A percentile compares a stretch with the other conserved stretches of the same genome.
Conservation (phyloP, 2,797 vertebrate species). For the Acanthis flammea region DNA sequence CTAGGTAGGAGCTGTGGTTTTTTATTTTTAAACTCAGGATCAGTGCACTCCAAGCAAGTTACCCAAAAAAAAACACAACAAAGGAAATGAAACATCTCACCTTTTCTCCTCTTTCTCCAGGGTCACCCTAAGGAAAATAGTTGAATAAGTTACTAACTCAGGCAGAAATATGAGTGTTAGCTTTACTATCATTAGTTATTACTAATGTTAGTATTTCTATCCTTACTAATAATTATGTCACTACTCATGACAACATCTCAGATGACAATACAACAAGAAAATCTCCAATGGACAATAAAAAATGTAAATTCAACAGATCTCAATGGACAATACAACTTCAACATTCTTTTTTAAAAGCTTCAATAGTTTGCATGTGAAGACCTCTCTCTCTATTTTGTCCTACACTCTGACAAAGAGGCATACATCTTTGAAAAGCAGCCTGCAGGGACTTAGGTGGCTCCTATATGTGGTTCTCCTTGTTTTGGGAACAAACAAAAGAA, state of each 20-base stretch:
- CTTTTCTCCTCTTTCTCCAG: slow-evolving; percentile 94
- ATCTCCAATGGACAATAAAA: not conserved
- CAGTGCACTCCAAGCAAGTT: not conserved
- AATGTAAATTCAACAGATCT: not conserved
- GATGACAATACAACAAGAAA: not conserved
- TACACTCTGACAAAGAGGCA: not conserved
- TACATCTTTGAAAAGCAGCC: not conserved
- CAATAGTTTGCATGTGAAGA: not conserved
- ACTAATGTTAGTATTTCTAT: not conserved
- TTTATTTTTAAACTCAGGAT: not conserved
- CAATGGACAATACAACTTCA: not conserved
- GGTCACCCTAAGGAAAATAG: slow-evolving; percentile 88
- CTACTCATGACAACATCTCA: not conserved
- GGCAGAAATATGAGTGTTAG: not conserved
- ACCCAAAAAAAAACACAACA: not conserved
- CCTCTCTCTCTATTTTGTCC: not conserved
- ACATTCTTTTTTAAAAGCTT: not conserved
- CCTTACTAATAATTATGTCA: not conserved
- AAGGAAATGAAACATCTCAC: slow-evolving; percentile 72
- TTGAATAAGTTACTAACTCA: slow-evolving; percentile 46
- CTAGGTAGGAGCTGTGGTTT: not conserved
- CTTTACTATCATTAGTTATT: not conserved
- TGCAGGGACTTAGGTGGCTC: not conserved
- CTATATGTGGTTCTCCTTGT: not conserved
- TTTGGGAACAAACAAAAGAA: not conserved